A percentile compares a stretch with the other conserved stretches of the same genome.
phyloP scores from a whole-genome alignment of 2,888 invertebrate species.

The Drosophila leonis region DNA sequence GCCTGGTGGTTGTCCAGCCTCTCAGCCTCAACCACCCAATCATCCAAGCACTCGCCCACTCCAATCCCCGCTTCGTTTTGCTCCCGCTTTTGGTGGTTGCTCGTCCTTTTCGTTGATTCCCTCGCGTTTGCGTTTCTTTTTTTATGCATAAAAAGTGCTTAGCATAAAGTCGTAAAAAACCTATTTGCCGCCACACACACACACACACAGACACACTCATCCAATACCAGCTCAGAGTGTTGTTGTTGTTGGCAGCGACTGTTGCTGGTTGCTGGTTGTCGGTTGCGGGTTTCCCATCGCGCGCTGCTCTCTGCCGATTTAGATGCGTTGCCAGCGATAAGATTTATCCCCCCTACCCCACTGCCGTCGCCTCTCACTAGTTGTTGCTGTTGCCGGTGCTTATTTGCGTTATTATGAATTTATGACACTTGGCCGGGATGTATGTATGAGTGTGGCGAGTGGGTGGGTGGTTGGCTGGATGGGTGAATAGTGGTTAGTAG shows the following conservation, averaged over 20 bases:
- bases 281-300: constrained; percentile 35
- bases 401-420: constrained; percentile 83
- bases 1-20: constrained; percentile 46
- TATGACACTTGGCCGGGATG: constrained; percentile 74
- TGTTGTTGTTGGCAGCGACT: constrained; percentile 49
- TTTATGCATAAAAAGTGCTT: constrained; percentile 83
- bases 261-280: constrained; percentile 41
- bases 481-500: constrained; percentile 14
- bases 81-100: constrained; percentile 43
- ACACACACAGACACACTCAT: constrained; percentile 32
- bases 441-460: constrained; percentile 26
- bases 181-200: constrained; percentile 74
- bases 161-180: constrained; percentile 83
- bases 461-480: constrained; percentile 4
- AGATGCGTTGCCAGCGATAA: constrained; percentile 76
- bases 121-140: constrained; percentile 43
- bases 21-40: constrained; percentile 1
- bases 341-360: constrained; percentile 36
- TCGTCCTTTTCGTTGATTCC: constrained; percentile 18
- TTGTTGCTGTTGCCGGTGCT: constrained; percentile 62
- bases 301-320: constrained; percentile 66
- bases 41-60: constrained; percentile 11
- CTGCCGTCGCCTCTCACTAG: not conserved
- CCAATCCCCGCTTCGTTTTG: not conserved
- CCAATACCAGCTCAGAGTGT: constrained; percentile 41